Conservation (phyloP, 2,797 vertebrate genomes). For the Spondyliosoma cantharus region DNA sequence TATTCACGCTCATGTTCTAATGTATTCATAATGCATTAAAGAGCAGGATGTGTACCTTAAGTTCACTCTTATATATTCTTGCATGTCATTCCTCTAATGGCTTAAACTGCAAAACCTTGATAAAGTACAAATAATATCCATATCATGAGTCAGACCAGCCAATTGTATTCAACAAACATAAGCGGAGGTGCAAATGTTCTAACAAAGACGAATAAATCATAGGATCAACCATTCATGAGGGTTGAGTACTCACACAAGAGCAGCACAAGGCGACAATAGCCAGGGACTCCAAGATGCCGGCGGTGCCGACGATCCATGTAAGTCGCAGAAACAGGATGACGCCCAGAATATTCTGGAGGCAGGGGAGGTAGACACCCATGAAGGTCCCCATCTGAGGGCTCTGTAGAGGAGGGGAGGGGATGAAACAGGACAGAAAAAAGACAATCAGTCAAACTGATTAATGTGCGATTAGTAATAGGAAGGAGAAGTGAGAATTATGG, state of each 20-base stretch:
- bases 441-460: background rate
- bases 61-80: constrained; percentile 44
- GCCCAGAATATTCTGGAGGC: constrained; percentile 96
- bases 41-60: constrained; percentile 16
- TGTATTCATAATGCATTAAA: constrained; percentile 17
- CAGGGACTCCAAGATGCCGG: constrained; percentile 93
- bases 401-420: constrained; percentile 63
- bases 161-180: background rate
- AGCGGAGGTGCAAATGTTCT: background rate
- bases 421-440: background rate
- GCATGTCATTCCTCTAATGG: constrained; percentile 41
- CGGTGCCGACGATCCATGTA: constrained; percentile 96
- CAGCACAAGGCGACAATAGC: constrained; percentile 94
- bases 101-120: constrained; percentile 48
- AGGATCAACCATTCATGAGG: background rate
- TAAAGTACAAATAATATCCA: constrained; percentile 39
- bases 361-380: constrained; percentile 97
- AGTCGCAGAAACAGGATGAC: constrained; percentile 97
- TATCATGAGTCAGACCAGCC: background rate
- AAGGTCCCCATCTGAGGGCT: constrained; percentile 97
- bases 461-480: background rate
- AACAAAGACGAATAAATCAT: background rate
- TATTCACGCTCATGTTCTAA: constrained; percentile 8
- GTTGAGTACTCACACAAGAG: constrained; percentile 89
- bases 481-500: background rate